Percentiles rank a stretch among this genome's conserved stretches.
Conservation (phyloP, 1,140 invertebrate genomes). For the Cydia pomonella region DNA sequence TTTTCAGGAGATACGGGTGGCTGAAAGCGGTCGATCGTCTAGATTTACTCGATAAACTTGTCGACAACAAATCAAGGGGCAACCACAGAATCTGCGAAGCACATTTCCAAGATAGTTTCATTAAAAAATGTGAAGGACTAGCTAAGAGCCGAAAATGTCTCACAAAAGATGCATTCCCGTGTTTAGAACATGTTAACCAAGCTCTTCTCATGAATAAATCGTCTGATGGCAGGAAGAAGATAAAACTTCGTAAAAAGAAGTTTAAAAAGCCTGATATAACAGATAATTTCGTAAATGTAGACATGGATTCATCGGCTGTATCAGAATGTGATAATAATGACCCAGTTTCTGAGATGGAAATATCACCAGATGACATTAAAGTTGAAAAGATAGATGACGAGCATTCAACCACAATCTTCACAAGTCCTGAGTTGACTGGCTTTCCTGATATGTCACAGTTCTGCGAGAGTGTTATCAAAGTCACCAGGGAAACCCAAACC, state of each 20-base stretch:
- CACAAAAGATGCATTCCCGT: slow-evolving; percentile 37
- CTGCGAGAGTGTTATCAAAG: slow-evolving; percentile 36
- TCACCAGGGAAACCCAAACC: slow-evolving; percentile 32
- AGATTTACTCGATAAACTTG: slow-evolving; percentile 36
- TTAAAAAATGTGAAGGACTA: slow-evolving; percentile 13
- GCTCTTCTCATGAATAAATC: background rate
- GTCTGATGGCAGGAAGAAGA: background rate
- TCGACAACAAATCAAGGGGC: slow-evolving; percentile 31
- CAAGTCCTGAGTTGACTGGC: background rate
- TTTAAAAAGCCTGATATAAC: background rate
- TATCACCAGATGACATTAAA: slow-evolving; percentile 9
- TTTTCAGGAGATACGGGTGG: slow-evolving; percentile 36
- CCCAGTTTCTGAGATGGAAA: background rate
- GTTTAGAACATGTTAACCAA: slow-evolving; percentile 15
- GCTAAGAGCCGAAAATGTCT: slow-evolving; percentile 34
- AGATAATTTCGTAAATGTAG: background rate
- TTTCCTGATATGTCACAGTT: slow-evolving; percentile 22
- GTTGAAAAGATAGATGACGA: slow-evolving; percentile 20
- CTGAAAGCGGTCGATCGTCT: slow-evolving; percentile 34
- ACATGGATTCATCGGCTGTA: background rate
- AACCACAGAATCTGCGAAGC: slow-evolving; percentile 38
- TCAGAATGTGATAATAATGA: slow-evolving; percentile 5
- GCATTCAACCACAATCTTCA: background rate
- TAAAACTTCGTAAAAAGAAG: background rate
- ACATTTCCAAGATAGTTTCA: slow-evolving; percentile 35